Base-by-base conservation (phyloP, 2,888 invertebrate genomes). In the Idaea dimidiata region DNA sequence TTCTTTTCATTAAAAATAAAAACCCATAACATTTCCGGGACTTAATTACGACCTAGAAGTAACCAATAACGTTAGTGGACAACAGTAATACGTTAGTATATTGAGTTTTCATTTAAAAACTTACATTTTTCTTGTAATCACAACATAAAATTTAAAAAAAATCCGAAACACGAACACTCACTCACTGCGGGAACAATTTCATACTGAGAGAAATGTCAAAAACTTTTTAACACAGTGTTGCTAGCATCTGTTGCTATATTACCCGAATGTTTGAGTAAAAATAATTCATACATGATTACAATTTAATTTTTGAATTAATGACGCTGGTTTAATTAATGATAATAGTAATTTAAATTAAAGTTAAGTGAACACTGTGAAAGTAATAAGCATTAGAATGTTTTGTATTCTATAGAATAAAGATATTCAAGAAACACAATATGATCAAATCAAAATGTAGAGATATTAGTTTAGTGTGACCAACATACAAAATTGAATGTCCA, bases 131-230 rank as follows among this genome's bases (percentile, higher is more conserved):
- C 77, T 79, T 76, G 74, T 72, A 81, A 80, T 80, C 88, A 89
- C 88, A 80, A 86, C 88, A 86, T 89, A 87, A 87, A 89, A 90
- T 80, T n/a, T 84, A 82, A 81, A 56, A 79, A 79, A 77, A 80
- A 78, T 80, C 76, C 69, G 68, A 72, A 76, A 78, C 83, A 86
- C 77, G 83, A 87, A 89, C 86, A 83, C 89, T 89, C 91, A 91
- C 88, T 87, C 90, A 90, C 90, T 84, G 64, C 72, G 77, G 74
- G 77, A 86, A 88, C 89, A 71, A 88, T 82, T 87, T 74, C 79
- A 43, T 43, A 88, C 86, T 81, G 84, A 81, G 84, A 81, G 81
- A 84, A 88, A 87, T 89, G 90, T 88, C 88, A 87, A 87, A 87
- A 87, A 84, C 77, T 79, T 77, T 72, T 77, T 69, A 73, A 60